These are phyloP conservation scores for Mechanitis messenoides DNA, from an alignment of 2,888 invertebrate species.

Conservation along the genomic window DNA sequence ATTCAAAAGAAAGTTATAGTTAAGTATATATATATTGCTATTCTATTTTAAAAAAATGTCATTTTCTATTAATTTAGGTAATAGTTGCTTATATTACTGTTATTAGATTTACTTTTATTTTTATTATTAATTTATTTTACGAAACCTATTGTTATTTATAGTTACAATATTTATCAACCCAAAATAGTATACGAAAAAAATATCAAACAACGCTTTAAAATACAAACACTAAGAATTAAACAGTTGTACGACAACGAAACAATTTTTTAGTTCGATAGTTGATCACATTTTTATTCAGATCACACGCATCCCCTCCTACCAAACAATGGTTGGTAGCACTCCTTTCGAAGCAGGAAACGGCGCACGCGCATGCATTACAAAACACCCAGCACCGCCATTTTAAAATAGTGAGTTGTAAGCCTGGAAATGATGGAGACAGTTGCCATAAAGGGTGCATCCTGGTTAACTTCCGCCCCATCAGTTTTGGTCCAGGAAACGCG, in stretches of 20 bases:
- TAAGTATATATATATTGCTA: too few relatives aligned
- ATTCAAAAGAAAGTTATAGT: too few relatives aligned
- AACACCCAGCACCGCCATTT: slow-evolving; percentile 56
- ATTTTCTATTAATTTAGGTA: too few relatives aligned
- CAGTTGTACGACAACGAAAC: slow-evolving; percentile 25
- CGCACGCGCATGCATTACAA: slow-evolving; percentile 66
- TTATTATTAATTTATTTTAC: too few relatives aligned
- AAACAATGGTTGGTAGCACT: slow-evolving; percentile 71
- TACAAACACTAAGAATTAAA: slow-evolving; percentile 14
- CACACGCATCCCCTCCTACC: slow-evolving; percentile 66
- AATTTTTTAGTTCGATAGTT: slow-evolving; percentile 55
- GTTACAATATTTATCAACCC: too few relatives aligned
- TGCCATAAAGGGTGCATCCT: slow-evolving; percentile 71
- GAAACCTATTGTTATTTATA: too few relatives aligned
- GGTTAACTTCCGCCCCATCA: slow-evolving; percentile 58
- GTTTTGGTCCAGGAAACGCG: slow-evolving; percentile 47
- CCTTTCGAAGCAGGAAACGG: slow-evolving; percentile 71
- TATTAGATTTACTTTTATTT: too few relatives aligned
- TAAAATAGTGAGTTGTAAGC: slow-evolving; percentile 48
- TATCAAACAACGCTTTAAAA: background rate
- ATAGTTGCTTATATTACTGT: too few relatives aligned
- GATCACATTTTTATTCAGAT: slow-evolving; percentile 51
- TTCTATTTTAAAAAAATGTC: too few relatives aligned
- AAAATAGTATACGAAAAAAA: too few relatives aligned
- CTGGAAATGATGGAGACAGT: slow-evolving; percentile 65